Evolutionary conservation across 2,888 invertebrate species (phyloP).

Genomic region (Cepaea hortensis): DNA sequence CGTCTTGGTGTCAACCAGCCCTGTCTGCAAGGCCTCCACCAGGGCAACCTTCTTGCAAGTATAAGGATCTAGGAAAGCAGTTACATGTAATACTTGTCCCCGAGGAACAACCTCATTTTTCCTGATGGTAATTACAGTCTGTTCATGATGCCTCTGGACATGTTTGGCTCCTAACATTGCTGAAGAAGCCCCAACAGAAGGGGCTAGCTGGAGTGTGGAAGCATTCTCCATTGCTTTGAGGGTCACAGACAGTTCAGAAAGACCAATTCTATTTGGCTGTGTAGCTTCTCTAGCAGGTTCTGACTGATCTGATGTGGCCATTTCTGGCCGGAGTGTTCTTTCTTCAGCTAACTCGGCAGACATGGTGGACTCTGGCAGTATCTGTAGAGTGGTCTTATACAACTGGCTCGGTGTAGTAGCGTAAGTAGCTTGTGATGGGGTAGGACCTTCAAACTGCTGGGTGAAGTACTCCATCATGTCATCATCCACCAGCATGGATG

Average conservation of each 20-base stretch:
- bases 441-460: conserved; percentile 68
- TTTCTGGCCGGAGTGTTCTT: neutral
- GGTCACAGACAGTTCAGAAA: conserved; percentile 46
- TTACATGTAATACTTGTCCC: conserved; percentile 65
- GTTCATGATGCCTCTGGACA: conserved; percentile 51
- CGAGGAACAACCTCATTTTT: conserved; percentile 65
- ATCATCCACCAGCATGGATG: conserved; percentile 70
- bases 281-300: conserved; percentile 33
- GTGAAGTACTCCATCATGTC: conserved; percentile 71
- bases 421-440: conserved; percentile 58
- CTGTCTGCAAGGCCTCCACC: conserved; percentile 88
- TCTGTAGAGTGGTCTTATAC: conserved; percentile 59
- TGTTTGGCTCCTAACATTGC: neutral
- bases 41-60: conserved; percentile 85
- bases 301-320: neutral
- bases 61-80: conserved; percentile 79
- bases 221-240: conserved; percentile 47
- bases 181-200: neutral
- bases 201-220: neutral
- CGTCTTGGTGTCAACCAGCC: conserved; percentile 78
- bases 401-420: conserved; percentile 51
- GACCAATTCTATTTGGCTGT: conserved; percentile 6
- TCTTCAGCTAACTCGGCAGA: conserved; percentile 48
- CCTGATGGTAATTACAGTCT: conserved; percentile 69
- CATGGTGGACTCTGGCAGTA: conserved; percentile 50